Percentiles rank a stretch among this genome's conserved stretches.
phyloP scores from a whole-genome alignment of 1,140 invertebrate species.

The Neodiprion fabricii region DNA sequence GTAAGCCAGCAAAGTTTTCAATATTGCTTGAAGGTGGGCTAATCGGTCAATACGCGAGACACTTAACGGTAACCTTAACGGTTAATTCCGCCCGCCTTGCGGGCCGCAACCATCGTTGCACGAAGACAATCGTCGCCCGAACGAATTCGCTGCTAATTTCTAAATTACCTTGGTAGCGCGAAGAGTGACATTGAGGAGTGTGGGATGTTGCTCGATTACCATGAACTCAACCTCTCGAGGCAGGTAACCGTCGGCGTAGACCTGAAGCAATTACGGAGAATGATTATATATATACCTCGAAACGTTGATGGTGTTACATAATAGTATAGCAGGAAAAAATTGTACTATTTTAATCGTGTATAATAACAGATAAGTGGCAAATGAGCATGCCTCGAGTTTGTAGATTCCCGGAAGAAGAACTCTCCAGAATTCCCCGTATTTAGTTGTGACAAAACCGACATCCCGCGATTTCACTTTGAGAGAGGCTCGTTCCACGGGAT shows the following conservation, averaged over 20 bases:
- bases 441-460: constrained; percentile 87
- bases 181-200: constrained; percentile 83
- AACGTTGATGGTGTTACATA: not conserved
- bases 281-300: not conserved
- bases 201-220: constrained; percentile 85
- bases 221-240: constrained; percentile 85
- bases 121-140: no score
- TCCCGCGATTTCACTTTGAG: constrained; percentile 86
- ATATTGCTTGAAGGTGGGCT: no score
- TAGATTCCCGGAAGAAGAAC: constrained; percentile 85
- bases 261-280: constrained; percentile 60
- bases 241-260: constrained; percentile 82
- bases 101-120: not conserved
- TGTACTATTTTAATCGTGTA: constrained; percentile 16
- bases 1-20: no score
- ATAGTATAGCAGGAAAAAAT: not conserved
- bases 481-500: constrained; percentile 82
- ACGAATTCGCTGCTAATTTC: not conserved
- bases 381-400: constrained; percentile 74
- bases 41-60: not conserved
- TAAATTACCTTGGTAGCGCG: constrained; percentile 76
- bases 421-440: constrained; percentile 94
- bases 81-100: not conserved
- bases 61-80: not conserved
- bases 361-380: constrained; percentile 5